Evolutionary conservation across 2,888 invertebrate species (phyloP), one percentile per base, ranked within the genome.

Genomic region (Drosophila recens): DNA sequence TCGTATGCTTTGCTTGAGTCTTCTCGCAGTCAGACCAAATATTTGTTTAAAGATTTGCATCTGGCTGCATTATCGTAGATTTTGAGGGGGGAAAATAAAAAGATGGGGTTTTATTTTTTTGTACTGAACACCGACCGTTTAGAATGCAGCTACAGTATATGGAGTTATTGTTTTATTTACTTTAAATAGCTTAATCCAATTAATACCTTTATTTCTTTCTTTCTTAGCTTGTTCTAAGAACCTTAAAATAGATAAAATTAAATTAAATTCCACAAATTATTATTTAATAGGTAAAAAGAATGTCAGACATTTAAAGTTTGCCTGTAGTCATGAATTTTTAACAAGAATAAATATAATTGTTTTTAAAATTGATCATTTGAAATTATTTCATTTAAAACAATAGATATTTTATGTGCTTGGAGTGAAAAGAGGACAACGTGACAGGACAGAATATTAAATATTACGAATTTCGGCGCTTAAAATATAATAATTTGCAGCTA

Each of bases 21-120:
- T 53, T 33, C 40, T 53, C 49, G 27, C 67, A 90, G 87, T 87
- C 91, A 89, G 58, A 46, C 45, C 77, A 91, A 90, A 90, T 90
- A 91, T 90, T 90, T 90, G 86, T 65, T 65, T 43, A 58, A 61
- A 84, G 89, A 91, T 91, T 89, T 72, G 72, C 77, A 90, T 90
- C 90, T 85, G 77, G 54, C 61, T 58, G 71, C 72, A 53, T 81
- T 88, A 86, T 86, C 80, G 38, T 54, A 45, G 71, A 59, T 70
- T 49, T 65, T 65, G 45, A 67, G 45, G 6, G 43, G 46, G 23
- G 34, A 49, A 38, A 38, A 46, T 17, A 58, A 17, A 13, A 38
- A 48, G 15, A 46, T 23, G 5, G 1, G 15, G 1, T 11, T 17
- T 23, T n/a, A n/a, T n/a, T 20, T 34, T 5, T 4, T 0, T 6